These are phyloP conservation scores for Phyto melanocephala DNA, from an alignment of 2,888 invertebrate species.

Conservation along the genomic window DNA sequence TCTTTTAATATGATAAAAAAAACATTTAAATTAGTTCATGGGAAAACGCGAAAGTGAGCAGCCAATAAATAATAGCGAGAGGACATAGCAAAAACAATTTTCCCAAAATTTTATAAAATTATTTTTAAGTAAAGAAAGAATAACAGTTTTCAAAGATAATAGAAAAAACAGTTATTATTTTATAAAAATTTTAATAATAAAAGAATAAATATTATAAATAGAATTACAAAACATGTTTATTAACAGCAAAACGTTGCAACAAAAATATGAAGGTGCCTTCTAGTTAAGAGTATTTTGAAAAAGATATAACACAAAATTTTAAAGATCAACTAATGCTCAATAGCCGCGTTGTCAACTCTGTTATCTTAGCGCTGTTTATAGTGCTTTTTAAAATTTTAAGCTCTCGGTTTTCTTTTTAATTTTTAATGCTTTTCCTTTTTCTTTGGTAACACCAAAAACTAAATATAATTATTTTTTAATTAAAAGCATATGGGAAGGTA, in stretches of 20 bases:
- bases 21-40: slow-evolving; percentile 29
- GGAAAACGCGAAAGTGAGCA: slow-evolving; percentile 40
- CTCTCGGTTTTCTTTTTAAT: too few species aligned
- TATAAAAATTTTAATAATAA: too few species aligned
- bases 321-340: slow-evolving; percentile 16
- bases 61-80: not conserved
- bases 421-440: too few species aligned
- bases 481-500: too few species aligned
- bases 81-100: not conserved
- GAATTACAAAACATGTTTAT: slow-evolving; percentile 31
- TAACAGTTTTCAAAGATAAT: not conserved
- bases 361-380: too few species aligned
- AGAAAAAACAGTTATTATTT: not conserved
- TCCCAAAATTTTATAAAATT: not conserved
- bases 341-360: too few species aligned
- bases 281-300: slow-evolving; percentile 12
- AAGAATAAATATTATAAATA: too few species aligned
- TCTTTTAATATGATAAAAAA: not conserved
- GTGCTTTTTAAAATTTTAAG: too few species aligned
- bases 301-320: not conserved
- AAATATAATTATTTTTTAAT: too few species aligned
- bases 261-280: slow-evolving; percentile 39
- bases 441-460: too few species aligned
- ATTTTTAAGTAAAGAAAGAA: not conserved
- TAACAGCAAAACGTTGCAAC: slow-evolving; percentile 26